phyloP scores from a whole-genome alignment of 2,888 invertebrate species.

The Apodemia hepburni region DNA sequence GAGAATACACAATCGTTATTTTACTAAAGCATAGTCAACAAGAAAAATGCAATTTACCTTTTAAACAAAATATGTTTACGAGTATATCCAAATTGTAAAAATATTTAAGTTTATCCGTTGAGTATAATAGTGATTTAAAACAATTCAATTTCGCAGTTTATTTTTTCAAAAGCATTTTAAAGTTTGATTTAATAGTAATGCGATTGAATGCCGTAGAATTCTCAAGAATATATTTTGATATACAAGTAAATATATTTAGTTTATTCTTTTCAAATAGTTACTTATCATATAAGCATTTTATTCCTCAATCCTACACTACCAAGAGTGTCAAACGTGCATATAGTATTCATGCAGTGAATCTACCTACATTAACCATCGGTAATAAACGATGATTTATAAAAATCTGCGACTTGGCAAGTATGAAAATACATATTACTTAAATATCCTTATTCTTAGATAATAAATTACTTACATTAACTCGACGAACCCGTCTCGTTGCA shows the following conservation, averaged over 20 bases:
- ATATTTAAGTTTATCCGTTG: constrained; percentile 4
- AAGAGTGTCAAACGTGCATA: constrained; percentile 42
- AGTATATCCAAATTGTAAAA: constrained; percentile 32
- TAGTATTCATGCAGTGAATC: constrained; percentile 64
- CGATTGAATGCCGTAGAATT: constrained; percentile 20
- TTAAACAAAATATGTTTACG: constrained; percentile 33
- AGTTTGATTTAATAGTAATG: constrained; percentile 23
- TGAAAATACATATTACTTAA: constrained; percentile 50
- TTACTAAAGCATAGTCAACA: constrained; percentile 26
- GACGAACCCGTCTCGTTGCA: constrained; percentile 60
- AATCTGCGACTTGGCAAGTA: constrained; percentile 34
- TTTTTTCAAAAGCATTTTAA: constrained; percentile 15
- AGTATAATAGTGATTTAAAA: constrained; percentile 29
- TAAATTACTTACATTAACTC: constrained; percentile 75
- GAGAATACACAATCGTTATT: constrained; percentile 26
- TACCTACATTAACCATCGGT: constrained; percentile 55
- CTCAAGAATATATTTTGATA: constrained; percentile 27
- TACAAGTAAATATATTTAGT: constrained; percentile 34
- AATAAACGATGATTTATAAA: constrained; percentile 58
- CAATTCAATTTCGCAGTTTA: constrained; percentile 48
- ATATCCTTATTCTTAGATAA: constrained; percentile 55
- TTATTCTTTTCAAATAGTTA: constrained; percentile 1
- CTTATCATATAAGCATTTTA: constrained; percentile 9
- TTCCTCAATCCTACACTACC: constrained; percentile 20
- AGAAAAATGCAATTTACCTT: constrained; percentile 25